Evolutionary conservation across 1,140 invertebrate genomes (phyloP), one percentile per base, ranked within the genome.

Genomic region (Caerostris darwini): DNA sequence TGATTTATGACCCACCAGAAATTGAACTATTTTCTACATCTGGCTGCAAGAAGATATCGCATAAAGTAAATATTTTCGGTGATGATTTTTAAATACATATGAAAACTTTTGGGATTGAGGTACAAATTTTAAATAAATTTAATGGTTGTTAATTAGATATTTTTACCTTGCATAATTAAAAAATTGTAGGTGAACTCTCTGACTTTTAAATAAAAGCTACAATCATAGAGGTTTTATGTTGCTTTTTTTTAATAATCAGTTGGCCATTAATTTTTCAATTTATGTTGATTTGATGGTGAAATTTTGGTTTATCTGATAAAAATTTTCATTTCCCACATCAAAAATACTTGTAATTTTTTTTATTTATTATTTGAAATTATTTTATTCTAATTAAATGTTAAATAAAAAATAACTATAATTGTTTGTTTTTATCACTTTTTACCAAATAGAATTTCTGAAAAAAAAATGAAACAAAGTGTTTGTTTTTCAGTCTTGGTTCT

Each of bases 11-110:
- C 64, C 97, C 97, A 12, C 94, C 95, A 61, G 96, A 96, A 53
- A 94, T 95, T 34, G 95, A 95, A 77, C 94, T 97, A 19, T 97
- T 96, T 95, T 97, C 97, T 6, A 95, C 95, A 10, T 96, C 96
- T 67, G 97, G 97, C 8, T 97, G 97, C 95, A 97, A 97, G 95
- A 95, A 96, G 85, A 96, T 97, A 14, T 94, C 95, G 59, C 95
- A 96, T 71, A 97, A 96, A 95, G 96, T 96, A 0, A 56, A 81
- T 5, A 14, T 90, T 6, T 90, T 77, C 59, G 89, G 17, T 14
- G 17, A 56, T 34, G 34, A 34, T 34, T 34, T 34, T 34, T 34
- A 34, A 34, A 34, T 34, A 34, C 34, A 1, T 34, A 34, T 19
- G 10, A 90, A 5, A 17, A 85, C 0, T 83, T 83, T 83, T 19